These are phyloP conservation scores for Asobara japonica DNA, from an alignment of 1,140 invertebrate species.

Conservation along the genomic window DNA sequence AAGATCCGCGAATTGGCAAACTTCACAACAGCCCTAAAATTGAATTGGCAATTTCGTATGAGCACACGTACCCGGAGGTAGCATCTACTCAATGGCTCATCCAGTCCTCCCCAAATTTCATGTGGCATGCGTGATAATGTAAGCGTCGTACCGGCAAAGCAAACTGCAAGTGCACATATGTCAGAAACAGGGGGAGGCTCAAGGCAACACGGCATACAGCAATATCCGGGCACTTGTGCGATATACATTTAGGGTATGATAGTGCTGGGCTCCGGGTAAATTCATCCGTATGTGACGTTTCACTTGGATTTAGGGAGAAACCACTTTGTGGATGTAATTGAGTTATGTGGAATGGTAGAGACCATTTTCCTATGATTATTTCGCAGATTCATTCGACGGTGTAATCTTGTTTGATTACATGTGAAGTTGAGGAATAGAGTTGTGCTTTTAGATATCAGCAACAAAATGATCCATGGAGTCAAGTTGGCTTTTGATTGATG, in stretches of 20 bases:
- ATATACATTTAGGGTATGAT: neutral
- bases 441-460: too few relatives aligned
- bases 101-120: neutral
- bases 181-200: neutral
- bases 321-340: neutral
- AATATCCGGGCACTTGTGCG: neutral
- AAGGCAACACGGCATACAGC: neutral
- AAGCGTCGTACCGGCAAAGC: neutral
- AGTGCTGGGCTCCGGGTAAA: neutral
- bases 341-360: neutral
- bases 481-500: too few relatives aligned
- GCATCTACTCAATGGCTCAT: neutral
- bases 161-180: slow-evolving; percentile 6
- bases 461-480: too few relatives aligned
- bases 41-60: neutral
- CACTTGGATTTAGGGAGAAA: neutral
- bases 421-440: too few relatives aligned
- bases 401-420: too few relatives aligned
- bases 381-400: too few relatives aligned
- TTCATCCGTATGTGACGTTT: neutral
- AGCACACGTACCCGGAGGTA: neutral
- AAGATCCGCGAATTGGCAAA: neutral
- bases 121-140: slow-evolving; percentile 11
- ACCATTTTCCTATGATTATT: too few relatives aligned
- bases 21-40: neutral